Evolutionary conservation across 2,113 vertebrate species (phyloP).

Genomic region (Dasyornis broadbenti): DNA sequence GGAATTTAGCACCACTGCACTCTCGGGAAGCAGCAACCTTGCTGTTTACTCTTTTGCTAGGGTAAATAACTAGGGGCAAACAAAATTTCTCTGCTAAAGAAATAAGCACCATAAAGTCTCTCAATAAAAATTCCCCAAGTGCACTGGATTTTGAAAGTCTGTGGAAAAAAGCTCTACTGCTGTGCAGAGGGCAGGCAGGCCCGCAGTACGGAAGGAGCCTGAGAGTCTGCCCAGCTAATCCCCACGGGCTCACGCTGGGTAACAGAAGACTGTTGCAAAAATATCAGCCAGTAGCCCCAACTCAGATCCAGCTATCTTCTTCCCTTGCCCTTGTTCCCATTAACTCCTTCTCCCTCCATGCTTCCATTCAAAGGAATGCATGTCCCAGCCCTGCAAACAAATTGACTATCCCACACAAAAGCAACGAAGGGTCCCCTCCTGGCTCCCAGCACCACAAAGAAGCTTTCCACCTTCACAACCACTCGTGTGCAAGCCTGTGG

Average conservation of each 20-base stretch:
- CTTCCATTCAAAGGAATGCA: not conserved
- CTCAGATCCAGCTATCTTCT: not conserved
- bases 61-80: not conserved
- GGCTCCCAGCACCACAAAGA: not conserved
- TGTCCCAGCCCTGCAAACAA: not conserved
- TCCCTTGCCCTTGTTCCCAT: not conserved
- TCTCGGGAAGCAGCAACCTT: not conserved
- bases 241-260: not conserved
- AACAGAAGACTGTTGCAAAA: conserved; percentile 41
- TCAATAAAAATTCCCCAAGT: not conserved
- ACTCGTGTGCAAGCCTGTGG: not conserved
- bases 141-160: not conserved
- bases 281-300: conserved; percentile 28
- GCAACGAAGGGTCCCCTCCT: not conserved
- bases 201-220: not conserved
- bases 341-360: not conserved
- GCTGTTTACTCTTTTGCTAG: not conserved
- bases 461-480: not conserved
- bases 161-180: not conserved
- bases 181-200: not conserved
- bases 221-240: conserved; percentile 44
- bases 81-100: not conserved
- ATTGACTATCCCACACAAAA: not conserved
- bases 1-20: not conserved
- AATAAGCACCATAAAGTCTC: not conserved